Base-by-base conservation (phyloP, 2,888 invertebrate species). In the Heliconius erato region DNA sequence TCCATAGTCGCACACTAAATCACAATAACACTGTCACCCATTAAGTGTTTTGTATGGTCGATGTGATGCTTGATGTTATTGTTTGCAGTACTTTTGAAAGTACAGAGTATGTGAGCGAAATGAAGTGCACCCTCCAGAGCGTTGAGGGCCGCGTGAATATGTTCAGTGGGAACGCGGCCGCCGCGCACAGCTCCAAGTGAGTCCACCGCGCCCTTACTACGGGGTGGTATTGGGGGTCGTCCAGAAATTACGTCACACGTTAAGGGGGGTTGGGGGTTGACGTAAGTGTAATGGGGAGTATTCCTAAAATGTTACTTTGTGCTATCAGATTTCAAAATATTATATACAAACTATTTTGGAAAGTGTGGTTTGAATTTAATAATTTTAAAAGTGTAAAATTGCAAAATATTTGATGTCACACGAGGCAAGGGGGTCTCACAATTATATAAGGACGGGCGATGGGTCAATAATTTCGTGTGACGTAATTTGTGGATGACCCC, bases 21-120 rank as follows among this genome's bases (percentile, higher is more conserved):
- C 81, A 80, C 79, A 28, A 69, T 84, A 80, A 83, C 76, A 79
- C 67, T 78, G 72, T 78, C 77, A 78, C 78, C 79, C 79, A 82
- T 76, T 32, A 23, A 23, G 23, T 23, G 72, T 79, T 79, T 84
- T 84, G 72, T 72, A 84, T 82, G 83, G 82, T 87, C 80, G 86
- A 87, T 80, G 89, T 91, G 90, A 91, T 90, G 93, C 93, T 93
- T 94, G 85, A 86, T 91, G 91, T 94, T 92, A 92, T 94, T 94
- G 94, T 95, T 93, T 95, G 94, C 96, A 96, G 95, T 95, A 93
- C 93, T 94, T 95, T 95, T 95, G 94, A 95, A 93, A 95, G 95
- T 94, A 94, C 95, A 93, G 95, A 95, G 91, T 92, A 91, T 95
- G 92, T 95, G 93, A 94, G 92, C 89, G 95, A 95, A 93, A 89